Evolutionary conservation across 2,797 vertebrate species (phyloP), one percentile per base, ranked within the genome.

Genomic region (Semaprochilodus insignis): DNA sequence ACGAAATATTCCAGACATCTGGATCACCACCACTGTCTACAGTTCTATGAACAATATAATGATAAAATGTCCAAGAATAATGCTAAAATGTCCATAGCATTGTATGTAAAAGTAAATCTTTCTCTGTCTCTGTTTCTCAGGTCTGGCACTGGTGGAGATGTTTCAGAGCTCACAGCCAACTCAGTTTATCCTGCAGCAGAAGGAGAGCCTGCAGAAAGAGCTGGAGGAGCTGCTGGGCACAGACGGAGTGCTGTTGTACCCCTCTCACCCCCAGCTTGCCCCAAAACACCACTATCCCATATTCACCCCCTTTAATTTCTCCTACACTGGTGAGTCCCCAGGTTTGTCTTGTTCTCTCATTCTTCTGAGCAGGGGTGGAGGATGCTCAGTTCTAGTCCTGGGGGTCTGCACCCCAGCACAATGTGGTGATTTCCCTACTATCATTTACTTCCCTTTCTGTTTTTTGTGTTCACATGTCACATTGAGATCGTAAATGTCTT

Each of bases 241-340:
- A 0, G 94, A 98, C 0, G 97, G 96, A 0, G 91, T 99, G 16
- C 89, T 98, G 0, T 91, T 99, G 48, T 98, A 97, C 84, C 97
- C 97, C 0, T 90, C 96, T 0, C 96, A 97, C 86, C 93, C 97
- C 71, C 92, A 93, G n/a, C 85, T 96, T 1, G 97, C 97, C 1
- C 97, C 97, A 10, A 95, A 90, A 89, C 97, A 98, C 89, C 92
- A 97, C 85, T 93, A 94, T 60, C 94, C 96, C 0, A 91, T 98
- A 36, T 94, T 96, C 74, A 95, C 93, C 67, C 95, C 96, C 44
- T 95, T 96, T 74, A 97, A 99, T 92, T 97, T 97, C 10, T 90
- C 95, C 86, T 99, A 98, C 88, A 98, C 97, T 1, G 97, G 97
- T 97, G 44, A 82, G 76, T 6, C 4, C 21, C 55, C 23, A 25